These are phyloP conservation scores for Euthynnus affinis DNA, from an alignment of 2,797 vertebrate genomes.

Conservation along the genomic window DNA sequence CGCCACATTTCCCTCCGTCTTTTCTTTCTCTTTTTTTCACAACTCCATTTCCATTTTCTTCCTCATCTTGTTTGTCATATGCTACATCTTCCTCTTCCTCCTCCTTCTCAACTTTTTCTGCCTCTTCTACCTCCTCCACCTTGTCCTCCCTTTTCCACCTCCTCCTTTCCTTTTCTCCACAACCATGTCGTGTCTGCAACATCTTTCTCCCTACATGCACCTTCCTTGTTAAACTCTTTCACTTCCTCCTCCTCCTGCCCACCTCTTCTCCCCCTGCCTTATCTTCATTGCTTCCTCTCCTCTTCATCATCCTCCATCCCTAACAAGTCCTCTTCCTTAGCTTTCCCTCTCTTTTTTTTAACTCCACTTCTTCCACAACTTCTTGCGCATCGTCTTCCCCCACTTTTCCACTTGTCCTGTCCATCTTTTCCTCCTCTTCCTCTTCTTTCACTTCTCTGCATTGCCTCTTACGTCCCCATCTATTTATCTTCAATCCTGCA, in stretches of 20 bases:
- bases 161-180: background rate
- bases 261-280: background rate
- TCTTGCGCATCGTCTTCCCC: background rate
- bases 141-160: background rate
- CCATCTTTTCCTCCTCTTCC: background rate
- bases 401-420: fast-evolving
- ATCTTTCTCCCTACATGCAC: background rate
- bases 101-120: background rate
- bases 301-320: background rate
- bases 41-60: too few species aligned
- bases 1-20: too few species aligned
- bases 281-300: background rate
- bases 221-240: too few species aligned
- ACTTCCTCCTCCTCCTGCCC: background rate
- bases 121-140: background rate
- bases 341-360: background rate
- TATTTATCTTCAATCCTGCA: background rate
- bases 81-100: background rate
- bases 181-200: too few species aligned
- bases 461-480: too few species aligned
- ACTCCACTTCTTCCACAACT: background rate
- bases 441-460: too few species aligned
- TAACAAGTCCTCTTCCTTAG: background rate
- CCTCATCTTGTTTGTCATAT: too few species aligned
- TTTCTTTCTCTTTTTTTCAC: too few species aligned